Base-by-base conservation (phyloP, 2,888 invertebrate species). In the Drosophila birchii region DNA sequence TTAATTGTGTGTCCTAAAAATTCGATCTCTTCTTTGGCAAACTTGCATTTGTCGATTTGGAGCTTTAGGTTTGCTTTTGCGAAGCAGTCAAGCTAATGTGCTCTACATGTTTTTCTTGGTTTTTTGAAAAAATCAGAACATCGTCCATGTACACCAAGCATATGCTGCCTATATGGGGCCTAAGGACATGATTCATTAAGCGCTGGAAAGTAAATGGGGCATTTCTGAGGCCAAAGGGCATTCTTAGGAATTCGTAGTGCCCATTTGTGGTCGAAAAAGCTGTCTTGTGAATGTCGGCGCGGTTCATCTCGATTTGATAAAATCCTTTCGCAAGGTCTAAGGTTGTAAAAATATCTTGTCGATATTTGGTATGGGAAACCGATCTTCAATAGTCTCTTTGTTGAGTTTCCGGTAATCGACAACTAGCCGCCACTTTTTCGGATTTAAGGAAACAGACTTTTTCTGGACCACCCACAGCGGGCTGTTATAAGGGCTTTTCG, bases 21-120 rank as follows among this genome's bases (percentile, higher is more conserved):
- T 29, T 29, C n/a, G 6, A 49, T 49, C 29, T 29, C 47, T 5
- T 29, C 11, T 29, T 49, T 49, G n/a, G 49, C 29, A 49, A 49
- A 49, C 29, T 49, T n/a, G 12, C 29, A 49, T 29, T 49, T 49
- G 49, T 49, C 29, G 12, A 49, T 49, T n/a, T 49, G 29, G n/a
- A 49, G 47, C 11, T 29, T 49, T 29, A 29, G 12, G 29, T 49
- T 29, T 49, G 47, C 29, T 29, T 49, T 29, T 12, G 16, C 11
- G 6, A 49, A n/a, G n/a, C 47, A 49, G 11, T 49, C 29, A 29
- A 32, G 6, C 6, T 32, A 12, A 49, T 26, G 7, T 49, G 29
- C n/a, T 49, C 49, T 7, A 49, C 7, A 49, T 49, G 49, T 49
- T 49, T 7, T 49, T 49, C 49, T 7, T 32, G 11, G 4, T 1